Evolutionary conservation across 2,797 vertebrate genomes (phyloP).

Genomic region (Salarias fasciatus): DNA sequence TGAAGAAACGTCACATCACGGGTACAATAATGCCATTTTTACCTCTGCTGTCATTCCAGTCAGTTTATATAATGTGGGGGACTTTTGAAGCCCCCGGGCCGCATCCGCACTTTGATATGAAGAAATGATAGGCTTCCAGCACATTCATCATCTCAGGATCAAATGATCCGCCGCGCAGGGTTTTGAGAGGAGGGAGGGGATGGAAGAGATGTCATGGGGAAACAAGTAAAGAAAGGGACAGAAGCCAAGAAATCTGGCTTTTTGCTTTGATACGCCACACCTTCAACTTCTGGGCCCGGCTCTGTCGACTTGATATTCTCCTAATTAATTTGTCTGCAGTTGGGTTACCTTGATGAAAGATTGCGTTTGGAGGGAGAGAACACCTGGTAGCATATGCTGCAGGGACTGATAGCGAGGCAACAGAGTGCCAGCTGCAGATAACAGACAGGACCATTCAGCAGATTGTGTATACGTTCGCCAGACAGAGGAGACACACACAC

Average conservation of each 20-base stretch:
- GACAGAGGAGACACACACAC: conserved; percentile 6
- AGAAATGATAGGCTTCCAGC: background rate
- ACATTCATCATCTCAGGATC: conserved; percentile 9
- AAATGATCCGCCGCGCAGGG: background rate
- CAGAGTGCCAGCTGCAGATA: conserved; percentile 73
- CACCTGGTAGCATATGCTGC: conserved; percentile 82
- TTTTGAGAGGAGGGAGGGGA: background rate
- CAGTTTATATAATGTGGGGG: background rate
- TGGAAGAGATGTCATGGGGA: conserved; percentile 23
- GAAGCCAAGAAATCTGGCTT: conserved; percentile 65
- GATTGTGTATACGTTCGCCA: conserved; percentile 53
- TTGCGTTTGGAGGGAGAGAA: conserved; percentile 70
- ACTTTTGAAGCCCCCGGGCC: background rate
- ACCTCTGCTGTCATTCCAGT: background rate
- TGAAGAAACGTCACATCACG: too few species aligned
- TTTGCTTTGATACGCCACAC: conserved; percentile 68
- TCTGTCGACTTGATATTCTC: conserved; percentile 71
- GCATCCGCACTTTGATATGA: background rate
- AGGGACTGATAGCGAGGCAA: conserved; percentile 67
- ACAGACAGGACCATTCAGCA: conserved; percentile 69
- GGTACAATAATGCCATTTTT: background rate
- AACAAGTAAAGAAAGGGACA: conserved; percentile 34
- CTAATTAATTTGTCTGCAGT: conserved; percentile 78
- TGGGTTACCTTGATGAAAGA: conserved; percentile 75
- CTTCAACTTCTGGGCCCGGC: conserved; percentile 56